These are phyloP conservation scores for Atopsyche davidsoni DNA, from an alignment of 1,140 invertebrate species.

Conservation along the genomic window DNA sequence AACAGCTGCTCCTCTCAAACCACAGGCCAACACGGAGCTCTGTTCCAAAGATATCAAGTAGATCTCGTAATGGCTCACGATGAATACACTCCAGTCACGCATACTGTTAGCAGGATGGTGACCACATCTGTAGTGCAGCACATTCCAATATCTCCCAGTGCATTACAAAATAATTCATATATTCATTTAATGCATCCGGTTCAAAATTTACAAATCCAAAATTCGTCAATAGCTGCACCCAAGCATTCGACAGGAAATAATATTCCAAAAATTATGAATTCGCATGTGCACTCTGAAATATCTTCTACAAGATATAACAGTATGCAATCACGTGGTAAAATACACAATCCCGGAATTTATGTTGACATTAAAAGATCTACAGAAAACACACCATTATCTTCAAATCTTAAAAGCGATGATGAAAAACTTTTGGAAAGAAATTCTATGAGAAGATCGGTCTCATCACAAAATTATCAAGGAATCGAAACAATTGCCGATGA, in stretches of 20 bases:
- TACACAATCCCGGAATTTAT: too few species aligned
- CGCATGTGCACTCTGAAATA: conserved; percentile 10
- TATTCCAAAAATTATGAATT: conserved; percentile 38
- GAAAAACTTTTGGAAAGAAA: conserved; percentile 46
- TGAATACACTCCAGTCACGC: conserved; percentile 44
- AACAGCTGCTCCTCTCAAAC: conserved; percentile 48
- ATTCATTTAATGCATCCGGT: too few species aligned
- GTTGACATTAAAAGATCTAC: too few species aligned
- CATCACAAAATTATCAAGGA: conserved; percentile 46
- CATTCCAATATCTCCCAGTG: conserved; percentile 26
- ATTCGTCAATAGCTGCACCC: too few species aligned
- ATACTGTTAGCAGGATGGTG: conserved; percentile 28
- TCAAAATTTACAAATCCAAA: conserved; percentile 21
- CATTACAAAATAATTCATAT: conserved; percentile 33
- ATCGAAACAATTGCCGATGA: conserved; percentile 38
- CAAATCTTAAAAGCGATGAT: conserved; percentile 47
- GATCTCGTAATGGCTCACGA: conserved; percentile 58
- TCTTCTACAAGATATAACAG: not conserved
- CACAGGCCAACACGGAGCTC: conserved; percentile 37
- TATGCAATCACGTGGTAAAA: too few species aligned
- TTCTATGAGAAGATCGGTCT: conserved; percentile 30
- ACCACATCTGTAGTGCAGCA: conserved; percentile 29
- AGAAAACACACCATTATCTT: too few species aligned
- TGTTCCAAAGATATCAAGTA: conserved; percentile 53
- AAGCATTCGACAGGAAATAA: too few species aligned